Conservation (phyloP, 92 coral and sea anemone species). For the Heteractis magnifica region DNA sequence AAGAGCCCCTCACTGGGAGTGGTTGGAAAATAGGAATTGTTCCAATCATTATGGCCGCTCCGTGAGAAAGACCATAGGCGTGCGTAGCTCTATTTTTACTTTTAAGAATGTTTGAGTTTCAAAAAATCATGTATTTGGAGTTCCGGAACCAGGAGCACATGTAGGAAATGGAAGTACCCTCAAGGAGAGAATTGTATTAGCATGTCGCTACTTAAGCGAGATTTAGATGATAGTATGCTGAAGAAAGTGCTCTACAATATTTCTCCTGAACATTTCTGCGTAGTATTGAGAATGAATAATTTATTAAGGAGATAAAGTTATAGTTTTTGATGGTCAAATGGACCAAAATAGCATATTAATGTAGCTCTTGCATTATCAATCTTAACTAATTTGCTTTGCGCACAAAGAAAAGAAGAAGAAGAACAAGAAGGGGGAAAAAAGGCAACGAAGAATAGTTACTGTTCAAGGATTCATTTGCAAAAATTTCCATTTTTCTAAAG, state of each 20-base stretch:
- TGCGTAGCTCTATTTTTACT: neutral
- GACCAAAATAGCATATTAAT: too few relatives aligned
- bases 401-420: too few relatives aligned
- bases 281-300: neutral
- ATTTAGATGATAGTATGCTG: neutral
- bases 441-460: neutral
- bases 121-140: neutral
- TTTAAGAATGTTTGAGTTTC: neutral
- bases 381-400: too few relatives aligned
- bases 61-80: neutral
- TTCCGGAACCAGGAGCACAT: neutral
- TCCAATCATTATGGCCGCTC: neutral
- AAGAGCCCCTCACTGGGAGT: too few relatives aligned
- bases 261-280: neutral
- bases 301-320: too few relatives aligned
- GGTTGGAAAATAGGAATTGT: neutral
- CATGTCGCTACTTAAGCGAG: neutral
- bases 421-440: too few relatives aligned
- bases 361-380: too few relatives aligned
- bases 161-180: neutral
- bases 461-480: neutral
- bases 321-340: too few relatives aligned
- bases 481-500: neutral
- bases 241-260: constrained; percentile 1
- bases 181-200: neutral